Percentiles rank a stretch among this genome's conserved stretches.
Evolutionary conservation across 2,113 vertebrate genomes (phyloP).

Genomic region (Turdus rufiventris): DNA sequence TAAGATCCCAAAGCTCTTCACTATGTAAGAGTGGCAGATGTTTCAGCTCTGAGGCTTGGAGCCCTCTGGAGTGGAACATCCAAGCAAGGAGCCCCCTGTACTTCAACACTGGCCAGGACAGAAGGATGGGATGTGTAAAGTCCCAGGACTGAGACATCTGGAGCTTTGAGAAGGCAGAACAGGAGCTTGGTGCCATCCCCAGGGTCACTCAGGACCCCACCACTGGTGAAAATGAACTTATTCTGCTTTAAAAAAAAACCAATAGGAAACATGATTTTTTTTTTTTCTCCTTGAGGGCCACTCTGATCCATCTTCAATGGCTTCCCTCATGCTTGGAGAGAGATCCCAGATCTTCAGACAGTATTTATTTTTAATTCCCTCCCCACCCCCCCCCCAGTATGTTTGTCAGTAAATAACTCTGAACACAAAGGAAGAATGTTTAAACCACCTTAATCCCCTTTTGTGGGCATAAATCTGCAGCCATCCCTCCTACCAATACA

Average conservation of each 20-base stretch:
- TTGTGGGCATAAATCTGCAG: not conserved
- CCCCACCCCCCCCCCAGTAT: not conserved
- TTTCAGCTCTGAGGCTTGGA: not conserved
- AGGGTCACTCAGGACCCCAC: rapidly evolving
- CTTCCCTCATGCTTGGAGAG: not conserved
- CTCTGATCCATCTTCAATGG: not conserved
- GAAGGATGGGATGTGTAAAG: rapidly evolving
- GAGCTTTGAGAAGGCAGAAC: not conserved
- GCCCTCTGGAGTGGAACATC: not conserved
- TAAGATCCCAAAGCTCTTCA: not conserved
- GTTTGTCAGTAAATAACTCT: not conserved
- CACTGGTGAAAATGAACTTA: not conserved
- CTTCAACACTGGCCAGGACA: rapidly evolving
- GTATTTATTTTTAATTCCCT: not conserved
- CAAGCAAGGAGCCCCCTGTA: not conserved
- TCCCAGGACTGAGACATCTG: not conserved
- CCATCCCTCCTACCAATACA: not conserved
- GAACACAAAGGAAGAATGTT: not conserved
- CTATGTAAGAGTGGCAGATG: not conserved
- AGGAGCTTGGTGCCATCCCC: not conserved
- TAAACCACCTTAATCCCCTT: not conserved
- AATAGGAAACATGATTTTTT: not conserved
- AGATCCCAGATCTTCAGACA: not conserved
- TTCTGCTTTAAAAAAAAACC: not conserved
- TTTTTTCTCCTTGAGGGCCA: not conserved